phyloP scores from a whole-genome alignment of 2,113 vertebrate species.

The Clarias batrachus region DNA sequence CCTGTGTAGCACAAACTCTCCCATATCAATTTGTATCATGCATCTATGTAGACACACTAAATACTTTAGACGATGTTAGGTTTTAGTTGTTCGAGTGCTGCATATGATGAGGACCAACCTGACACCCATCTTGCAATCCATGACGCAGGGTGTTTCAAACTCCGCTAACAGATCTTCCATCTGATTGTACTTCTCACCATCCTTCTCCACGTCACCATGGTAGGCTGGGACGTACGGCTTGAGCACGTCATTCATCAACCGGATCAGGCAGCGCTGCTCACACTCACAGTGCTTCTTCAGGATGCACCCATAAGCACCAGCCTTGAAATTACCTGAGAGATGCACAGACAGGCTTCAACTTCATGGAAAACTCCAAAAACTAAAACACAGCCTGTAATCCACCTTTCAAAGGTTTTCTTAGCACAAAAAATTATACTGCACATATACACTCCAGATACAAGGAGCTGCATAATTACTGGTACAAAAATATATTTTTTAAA shows the following conservation, averaged over 20 bases:
- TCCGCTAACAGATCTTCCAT: slow-evolving; percentile 98
- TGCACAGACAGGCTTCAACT: neutral
- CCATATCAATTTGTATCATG: neutral
- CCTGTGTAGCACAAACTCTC: slow-evolving; percentile 61
- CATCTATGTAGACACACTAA: no score
- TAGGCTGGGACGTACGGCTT: slow-evolving; percentile 89
- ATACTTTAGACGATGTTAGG: no score
- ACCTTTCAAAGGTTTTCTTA: neutral
- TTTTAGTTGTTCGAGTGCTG: no score
- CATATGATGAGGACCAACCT: slow-evolving; percentile 35
- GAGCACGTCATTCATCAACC: slow-evolving; percentile 89
- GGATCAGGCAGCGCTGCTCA: slow-evolving; percentile 92
- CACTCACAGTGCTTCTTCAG: slow-evolving; percentile 98
- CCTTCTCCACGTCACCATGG: slow-evolving; percentile 91
- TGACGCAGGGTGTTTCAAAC: slow-evolving; percentile 92
- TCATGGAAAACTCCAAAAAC: neutral
- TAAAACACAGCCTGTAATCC: neutral
- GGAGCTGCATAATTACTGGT: neutral
- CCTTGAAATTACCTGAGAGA: slow-evolving; percentile 91
- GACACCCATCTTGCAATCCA: slow-evolving; percentile 97
- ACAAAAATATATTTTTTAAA: neutral
- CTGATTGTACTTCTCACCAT: slow-evolving; percentile 96
- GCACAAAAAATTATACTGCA: neutral
- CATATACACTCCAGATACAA: neutral
- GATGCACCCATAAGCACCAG: slow-evolving; percentile 89